Base-by-base conservation (phyloP, 2,797 vertebrate genomes). In the Sternotherus odoratus region DNA sequence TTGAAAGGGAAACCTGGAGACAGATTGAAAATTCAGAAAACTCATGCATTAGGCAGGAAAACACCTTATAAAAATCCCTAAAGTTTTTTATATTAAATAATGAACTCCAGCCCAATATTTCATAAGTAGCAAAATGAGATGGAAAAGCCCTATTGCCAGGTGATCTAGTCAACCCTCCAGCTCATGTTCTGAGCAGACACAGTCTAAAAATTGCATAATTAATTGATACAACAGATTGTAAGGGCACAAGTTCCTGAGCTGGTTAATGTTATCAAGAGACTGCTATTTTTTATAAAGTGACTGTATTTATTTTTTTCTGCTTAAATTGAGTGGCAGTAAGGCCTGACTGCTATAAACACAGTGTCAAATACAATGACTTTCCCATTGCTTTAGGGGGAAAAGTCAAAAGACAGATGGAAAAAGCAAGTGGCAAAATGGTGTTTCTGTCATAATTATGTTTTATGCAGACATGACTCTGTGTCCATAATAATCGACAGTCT, bases 361-460 rank as follows among this genome's bases (percentile, higher is more conserved):
- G 10, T 24, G 17, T 39, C 79, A 57, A 39, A 79, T 66, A 80
- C 57, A 46, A 87, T 88, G 66, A 4, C 6, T 96, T 95, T 95
- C 78, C 36, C 26, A 48, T 78, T 87, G 36, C 77, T 94, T 93
- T 92, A 63, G 63, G 30, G 5, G 5, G 8, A 77, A 5, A 87
- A 93, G 80, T 88, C 57, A 95, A 95, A 96, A 66, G 87, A 88
- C 83, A 96, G 90, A 96, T 89, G 83, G 93, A 94, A 96, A 87
- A 91, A 92, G 85, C 77, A 86, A 94, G 13, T 26, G 5, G 19
- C 66, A 11, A 16, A 89, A 93, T 82, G 3, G 3, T 91, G 39
- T 86, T 95, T 87, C 54, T 85, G n/a, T 79, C 36, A 79, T 86
- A 91, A 91, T 90, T 95, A 86, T 48, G 36, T 91, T 94, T 88